A percentile compares a stretch with the other conserved stretches of the same genome.
phyloP scores from a whole-genome alignment of 1,140 invertebrate genomes.

The Cydia amplana region DNA sequence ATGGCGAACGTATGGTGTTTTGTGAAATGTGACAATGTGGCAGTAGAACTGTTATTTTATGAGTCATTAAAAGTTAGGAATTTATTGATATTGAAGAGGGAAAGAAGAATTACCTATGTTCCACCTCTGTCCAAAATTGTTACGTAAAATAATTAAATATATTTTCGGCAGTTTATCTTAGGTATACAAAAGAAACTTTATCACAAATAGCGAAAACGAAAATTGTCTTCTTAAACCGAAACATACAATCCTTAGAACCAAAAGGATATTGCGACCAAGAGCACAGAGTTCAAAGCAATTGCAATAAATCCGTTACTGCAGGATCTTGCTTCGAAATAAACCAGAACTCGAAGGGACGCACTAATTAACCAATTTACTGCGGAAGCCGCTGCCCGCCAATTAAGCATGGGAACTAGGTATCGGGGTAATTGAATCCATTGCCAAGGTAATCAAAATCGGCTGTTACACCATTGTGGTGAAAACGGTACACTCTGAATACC shows the following conservation, averaged over 20 bases:
- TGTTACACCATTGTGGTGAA: constrained; percentile 34
- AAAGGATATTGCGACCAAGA: background rate
- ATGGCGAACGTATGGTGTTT: background rate
- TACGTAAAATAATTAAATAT: too few relatives aligned
- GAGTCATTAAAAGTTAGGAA: too few relatives aligned
- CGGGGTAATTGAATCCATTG: constrained; percentile 44
- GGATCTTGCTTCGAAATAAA: background rate
- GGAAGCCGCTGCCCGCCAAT: constrained; percentile 41
- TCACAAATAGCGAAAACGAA: background rate
- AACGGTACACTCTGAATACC: constrained; percentile 44
- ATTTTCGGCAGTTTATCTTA: too few relatives aligned
- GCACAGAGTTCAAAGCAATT: background rate
- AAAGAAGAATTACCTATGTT: too few relatives aligned
- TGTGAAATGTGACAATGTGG: too few relatives aligned
- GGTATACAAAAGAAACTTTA: too few relatives aligned
- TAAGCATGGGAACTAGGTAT: constrained; percentile 51
- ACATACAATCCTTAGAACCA: background rate
- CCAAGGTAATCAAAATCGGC: constrained; percentile 47
- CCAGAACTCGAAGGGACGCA: constrained; percentile 3
- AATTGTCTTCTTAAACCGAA: background rate
- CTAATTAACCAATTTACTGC: constrained; percentile 12
- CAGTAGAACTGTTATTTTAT: too few relatives aligned
- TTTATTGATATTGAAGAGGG: too few relatives aligned
- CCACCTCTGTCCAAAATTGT: too few relatives aligned
- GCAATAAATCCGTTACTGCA: background rate